Percentiles rank a stretch among this genome's conserved stretches.
Evolutionary conservation across 2,113 vertebrate species (phyloP).

Genomic region (Atlantisia rogersi): DNA sequence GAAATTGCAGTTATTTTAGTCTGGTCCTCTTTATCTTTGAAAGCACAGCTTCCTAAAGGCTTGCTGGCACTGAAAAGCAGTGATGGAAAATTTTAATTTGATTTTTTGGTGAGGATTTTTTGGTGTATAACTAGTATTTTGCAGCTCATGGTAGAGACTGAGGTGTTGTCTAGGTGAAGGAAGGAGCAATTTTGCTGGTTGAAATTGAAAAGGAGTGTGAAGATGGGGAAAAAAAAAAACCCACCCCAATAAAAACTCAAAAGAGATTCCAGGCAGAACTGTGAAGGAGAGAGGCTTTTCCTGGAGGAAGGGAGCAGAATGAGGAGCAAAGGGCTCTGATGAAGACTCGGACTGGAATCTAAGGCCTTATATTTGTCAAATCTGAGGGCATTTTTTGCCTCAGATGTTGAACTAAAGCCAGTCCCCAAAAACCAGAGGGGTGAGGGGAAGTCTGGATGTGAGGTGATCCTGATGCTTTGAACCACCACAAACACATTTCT

Average conservation of each 20-base stretch:
- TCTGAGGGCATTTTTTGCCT: not conserved
- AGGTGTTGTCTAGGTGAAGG: not conserved
- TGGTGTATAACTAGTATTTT: not conserved
- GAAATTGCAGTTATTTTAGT: not conserved
- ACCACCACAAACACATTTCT: not conserved
- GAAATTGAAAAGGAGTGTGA: not conserved
- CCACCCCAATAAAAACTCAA: too few species aligned
- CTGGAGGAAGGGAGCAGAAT: not conserved
- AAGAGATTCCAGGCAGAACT: not conserved
- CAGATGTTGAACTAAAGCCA: accelerated
- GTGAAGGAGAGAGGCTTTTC: not conserved
- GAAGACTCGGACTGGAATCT: not conserved
- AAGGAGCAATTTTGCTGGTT: not conserved
- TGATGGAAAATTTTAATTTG: not conserved
- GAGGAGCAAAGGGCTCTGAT: not conserved
- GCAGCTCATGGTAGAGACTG: not conserved
- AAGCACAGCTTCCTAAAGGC: not conserved
- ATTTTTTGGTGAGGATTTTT: too few species aligned
- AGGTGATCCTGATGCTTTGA: not conserved
- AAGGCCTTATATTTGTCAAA: not conserved
- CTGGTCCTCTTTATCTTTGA: not conserved
- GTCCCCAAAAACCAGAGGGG: not conserved
- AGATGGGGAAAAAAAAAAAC: not conserved
- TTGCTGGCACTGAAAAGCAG: not conserved
- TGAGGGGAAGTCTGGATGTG: not conserved